Conservation (phyloP, 2,797 vertebrate species). For the Petrocephalus sullivani region DNA sequence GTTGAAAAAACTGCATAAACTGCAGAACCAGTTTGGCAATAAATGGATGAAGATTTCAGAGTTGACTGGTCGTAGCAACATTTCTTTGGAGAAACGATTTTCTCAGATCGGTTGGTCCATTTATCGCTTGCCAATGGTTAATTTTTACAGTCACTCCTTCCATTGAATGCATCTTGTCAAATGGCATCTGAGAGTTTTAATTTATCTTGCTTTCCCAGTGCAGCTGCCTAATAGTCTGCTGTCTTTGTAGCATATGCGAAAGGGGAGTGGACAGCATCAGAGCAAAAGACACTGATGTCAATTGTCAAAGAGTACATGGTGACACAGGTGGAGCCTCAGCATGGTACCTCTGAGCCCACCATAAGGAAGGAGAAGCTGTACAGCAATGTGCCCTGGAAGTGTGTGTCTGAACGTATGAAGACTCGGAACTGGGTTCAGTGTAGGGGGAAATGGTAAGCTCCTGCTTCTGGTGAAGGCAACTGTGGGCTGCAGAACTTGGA, state of each 20-base stretch:
- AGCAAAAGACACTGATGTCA: slow-evolving; percentile 40
- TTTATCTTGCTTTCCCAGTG: background rate
- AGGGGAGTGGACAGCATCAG: slow-evolving; percentile 45
- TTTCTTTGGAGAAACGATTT: slow-evolving; percentile 54
- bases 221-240: background rate
- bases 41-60: slow-evolving; percentile 54
- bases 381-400: slow-evolving; percentile 51
- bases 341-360: background rate
- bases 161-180: background rate
- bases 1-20: slow-evolving; percentile 34
- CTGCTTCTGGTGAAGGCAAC: background rate
- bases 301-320: slow-evolving; percentile 43
- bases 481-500: background rate
- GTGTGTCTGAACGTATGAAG: slow-evolving; percentile 44
- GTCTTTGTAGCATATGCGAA: slow-evolving; percentile 27
- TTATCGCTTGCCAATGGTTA: background rate
- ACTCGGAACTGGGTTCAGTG: slow-evolving; percentile 58
- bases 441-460: slow-evolving; percentile 58
- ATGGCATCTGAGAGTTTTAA: background rate
- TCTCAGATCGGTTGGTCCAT: slow-evolving; percentile 32
- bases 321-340: slow-evolving; percentile 16
- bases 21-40: slow-evolving; percentile 54
- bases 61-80: slow-evolving; percentile 53
- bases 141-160: background rate
- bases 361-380: slow-evolving; percentile 47